Conservation (phyloP, 1,140 invertebrate genomes). For the Marisa cornuarietis region DNA sequence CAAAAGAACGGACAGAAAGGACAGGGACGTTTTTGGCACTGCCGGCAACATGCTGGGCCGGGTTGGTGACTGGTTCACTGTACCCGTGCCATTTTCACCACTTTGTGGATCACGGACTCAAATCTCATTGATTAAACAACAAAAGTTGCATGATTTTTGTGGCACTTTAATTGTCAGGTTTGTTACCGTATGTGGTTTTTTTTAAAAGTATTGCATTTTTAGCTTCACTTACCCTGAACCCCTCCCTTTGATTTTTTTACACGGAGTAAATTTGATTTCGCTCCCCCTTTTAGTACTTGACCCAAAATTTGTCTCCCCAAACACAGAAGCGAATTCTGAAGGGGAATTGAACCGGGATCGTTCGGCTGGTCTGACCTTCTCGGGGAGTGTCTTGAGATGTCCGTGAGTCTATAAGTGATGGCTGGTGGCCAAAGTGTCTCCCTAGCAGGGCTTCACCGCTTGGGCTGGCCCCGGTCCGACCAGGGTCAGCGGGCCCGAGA, state of each 20-base stretch:
- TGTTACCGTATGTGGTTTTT: no score
- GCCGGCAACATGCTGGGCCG: background rate
- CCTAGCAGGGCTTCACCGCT: background rate
- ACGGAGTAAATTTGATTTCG: no score
- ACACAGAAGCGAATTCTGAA: no score
- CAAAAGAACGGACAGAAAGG: no score
- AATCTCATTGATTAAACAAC: no score
- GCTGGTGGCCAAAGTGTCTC: background rate
- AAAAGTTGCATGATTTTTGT: constrained; percentile 4
- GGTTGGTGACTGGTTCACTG: constrained; percentile 1
- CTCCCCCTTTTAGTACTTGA: no score
- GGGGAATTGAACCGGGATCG: no score
- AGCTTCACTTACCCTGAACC: no score
- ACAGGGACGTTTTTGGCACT: no score
- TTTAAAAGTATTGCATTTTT: no score
- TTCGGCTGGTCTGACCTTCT: constrained; percentile 17
- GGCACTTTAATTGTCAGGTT: background rate
- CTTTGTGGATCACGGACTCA: constrained; percentile 3
- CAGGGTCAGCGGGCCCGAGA: constrained; percentile 7
- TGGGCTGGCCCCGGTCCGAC: constrained; percentile 25
- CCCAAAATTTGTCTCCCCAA: no score
- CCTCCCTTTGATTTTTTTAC: no score
- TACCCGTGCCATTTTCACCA: constrained; percentile 1
- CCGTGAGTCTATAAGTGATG: constrained; percentile 2
- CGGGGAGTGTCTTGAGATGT: background rate